Conservation (phyloP, 2,888 invertebrate genomes). For the Corythucha ciliata region DNA sequence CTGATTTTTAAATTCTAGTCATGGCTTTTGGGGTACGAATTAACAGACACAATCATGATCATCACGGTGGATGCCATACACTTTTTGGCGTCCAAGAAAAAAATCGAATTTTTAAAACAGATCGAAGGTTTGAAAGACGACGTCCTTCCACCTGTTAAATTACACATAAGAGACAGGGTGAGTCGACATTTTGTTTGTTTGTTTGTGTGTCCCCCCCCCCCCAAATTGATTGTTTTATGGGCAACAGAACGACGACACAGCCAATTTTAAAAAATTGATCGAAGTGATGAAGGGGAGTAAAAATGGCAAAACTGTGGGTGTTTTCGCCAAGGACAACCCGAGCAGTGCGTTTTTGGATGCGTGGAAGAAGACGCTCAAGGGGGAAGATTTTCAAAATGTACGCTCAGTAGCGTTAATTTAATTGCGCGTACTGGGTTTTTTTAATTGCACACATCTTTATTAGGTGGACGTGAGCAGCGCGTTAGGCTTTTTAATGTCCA, state of each 20-base stretch:
- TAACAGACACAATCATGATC: conserved; percentile 91
- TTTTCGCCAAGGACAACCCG: conserved; percentile 88
- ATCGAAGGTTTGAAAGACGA: conserved; percentile 78
- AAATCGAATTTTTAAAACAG: conserved; percentile 90
- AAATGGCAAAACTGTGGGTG: conserved; percentile 78
- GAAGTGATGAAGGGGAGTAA: conserved; percentile 78
- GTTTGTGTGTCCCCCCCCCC: too few relatives aligned
- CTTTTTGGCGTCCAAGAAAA: conserved; percentile 93
- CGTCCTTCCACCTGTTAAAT: conserved; percentile 72
- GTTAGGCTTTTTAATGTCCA: conserved; percentile 79
- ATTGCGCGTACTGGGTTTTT: not conserved
- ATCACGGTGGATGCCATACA: conserved; percentile 75
- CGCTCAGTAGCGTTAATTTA: conserved; percentile 26
- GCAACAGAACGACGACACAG: conserved; percentile 78
- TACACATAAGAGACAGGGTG: conserved; percentile 84
- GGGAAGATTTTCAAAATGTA: conserved; percentile 68
- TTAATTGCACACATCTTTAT: conserved; percentile 8
- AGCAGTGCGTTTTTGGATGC: conserved; percentile 86
- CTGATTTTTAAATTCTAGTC: conserved; percentile 49
- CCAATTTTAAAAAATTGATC: conserved; percentile 60
- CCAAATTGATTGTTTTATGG: too few relatives aligned
- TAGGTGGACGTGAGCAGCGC: conserved; percentile 72
- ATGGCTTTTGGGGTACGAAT: conserved; percentile 94
- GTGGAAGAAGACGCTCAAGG: conserved; percentile 72
- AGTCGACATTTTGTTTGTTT: too few relatives aligned